Base-by-base conservation (phyloP, 2,113 vertebrate species). In the Peromyscus maniculatus region DNA sequence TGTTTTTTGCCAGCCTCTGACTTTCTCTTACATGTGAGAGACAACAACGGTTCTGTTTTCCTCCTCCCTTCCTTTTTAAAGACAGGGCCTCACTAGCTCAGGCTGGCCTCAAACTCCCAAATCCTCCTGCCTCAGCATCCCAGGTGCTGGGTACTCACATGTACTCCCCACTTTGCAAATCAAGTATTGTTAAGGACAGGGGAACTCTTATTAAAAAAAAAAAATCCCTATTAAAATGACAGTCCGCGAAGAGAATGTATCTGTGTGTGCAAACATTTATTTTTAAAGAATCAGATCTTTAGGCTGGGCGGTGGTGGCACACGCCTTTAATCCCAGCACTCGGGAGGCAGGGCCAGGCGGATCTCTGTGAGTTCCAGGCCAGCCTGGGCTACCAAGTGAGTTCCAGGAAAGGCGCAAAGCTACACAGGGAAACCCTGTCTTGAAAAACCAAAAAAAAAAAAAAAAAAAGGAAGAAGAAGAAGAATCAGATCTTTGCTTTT, bases 401-500 rank as follows among this genome's bases (percentile, higher is more conserved):
- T 43, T 43, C 43, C 43, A 43, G 43, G 43, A 43, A 43, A 43
- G 43, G 43, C 43, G 43, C 43, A 43, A 43, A 43, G 39, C 39
- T 43, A 43, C 39, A 43, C 39, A 49, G 49, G 7, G 43, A 43
- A 43, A 43, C 43, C 43, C 43, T 43, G 43, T 43, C 43, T 43
- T 43, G 43, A 43, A 43, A 43, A 43, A 43, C 43, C 3, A 43
- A 43, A 43, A 3, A 43, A 43, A 43, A 43, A 3, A 43, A 43
- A 43, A 3, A 43, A 43, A 3, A 43, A 43, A 43, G 3, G 39
- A 43, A 43, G 39, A 43, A 43, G 39, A 43, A 43, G 39, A 43
- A 43, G 39, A 43, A 52, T 52, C 49, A 52, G 49, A n/a, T 99
- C 99, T 99, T 99, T 99, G 99, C 99, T 99, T 99, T 99, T 98